Evolutionary conservation across 2,888 invertebrate genomes (phyloP).

Genomic region (Agrypnus murinus): DNA sequence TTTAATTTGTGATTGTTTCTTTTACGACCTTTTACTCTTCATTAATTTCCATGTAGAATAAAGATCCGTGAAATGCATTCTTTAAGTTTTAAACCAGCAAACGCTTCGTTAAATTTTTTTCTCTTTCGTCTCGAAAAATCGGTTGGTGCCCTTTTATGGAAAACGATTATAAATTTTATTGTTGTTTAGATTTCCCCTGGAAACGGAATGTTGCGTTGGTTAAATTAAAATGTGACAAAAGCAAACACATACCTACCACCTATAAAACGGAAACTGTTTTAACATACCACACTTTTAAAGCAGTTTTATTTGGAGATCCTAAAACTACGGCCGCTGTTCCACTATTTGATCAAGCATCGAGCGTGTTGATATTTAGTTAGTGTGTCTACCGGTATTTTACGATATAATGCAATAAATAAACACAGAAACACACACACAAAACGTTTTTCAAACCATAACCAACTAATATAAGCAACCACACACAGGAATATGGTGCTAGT

Average conservation of each 20-base stretch:
- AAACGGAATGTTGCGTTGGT: constrained; percentile 34
- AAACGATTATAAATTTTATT: constrained; percentile 25
- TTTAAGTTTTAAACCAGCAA: constrained; percentile 11
- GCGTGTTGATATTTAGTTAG: constrained; percentile 36
- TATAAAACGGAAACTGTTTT: constrained; percentile 49
- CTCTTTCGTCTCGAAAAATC: neutral
- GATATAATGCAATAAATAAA: constrained; percentile 25
- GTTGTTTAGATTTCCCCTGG: constrained; percentile 38
- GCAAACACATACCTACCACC: no score
- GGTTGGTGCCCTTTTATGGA: neutral
- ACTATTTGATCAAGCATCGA: constrained; percentile 45
- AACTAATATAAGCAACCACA: no score
- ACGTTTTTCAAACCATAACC: no score
- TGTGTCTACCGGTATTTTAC: constrained; percentile 48
- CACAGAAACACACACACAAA: neutral
- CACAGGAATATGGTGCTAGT: no score
- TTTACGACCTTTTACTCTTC: constrained; percentile 41
- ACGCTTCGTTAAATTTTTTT: constrained; percentile 2
- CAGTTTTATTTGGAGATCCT: constrained; percentile 49
- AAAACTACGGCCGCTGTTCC: constrained; percentile 37
- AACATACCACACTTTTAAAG: constrained; percentile 50
- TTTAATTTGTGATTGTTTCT: constrained; percentile 48
- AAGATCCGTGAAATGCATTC: constrained; percentile 24
- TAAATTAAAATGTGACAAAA: constrained; percentile 45
- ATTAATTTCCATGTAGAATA: constrained; percentile 36